These are phyloP conservation scores for Poeciliopsis gracilis DNA, from an alignment of 2,797 vertebrate genomes.

Conservation along the genomic window DNA sequence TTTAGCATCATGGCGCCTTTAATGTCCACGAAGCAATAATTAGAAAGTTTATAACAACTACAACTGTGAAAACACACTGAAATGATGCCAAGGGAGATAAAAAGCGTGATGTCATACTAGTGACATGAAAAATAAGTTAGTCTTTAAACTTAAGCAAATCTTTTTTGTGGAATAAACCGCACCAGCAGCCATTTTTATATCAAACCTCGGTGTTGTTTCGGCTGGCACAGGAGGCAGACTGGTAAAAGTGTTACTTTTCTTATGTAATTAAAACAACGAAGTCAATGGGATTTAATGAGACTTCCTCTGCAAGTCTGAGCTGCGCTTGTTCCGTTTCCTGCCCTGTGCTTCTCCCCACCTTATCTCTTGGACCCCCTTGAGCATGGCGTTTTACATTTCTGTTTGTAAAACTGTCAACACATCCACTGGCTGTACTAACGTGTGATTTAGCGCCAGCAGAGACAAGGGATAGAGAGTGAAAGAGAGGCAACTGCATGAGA, in stretches of 20 bases:
- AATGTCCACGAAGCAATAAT: background rate
- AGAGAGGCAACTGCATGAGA: conserved; percentile 81
- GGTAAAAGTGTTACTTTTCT: conserved; percentile 29
- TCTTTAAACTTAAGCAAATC: background rate
- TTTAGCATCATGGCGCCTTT: background rate
- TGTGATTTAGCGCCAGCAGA: conserved; percentile 85
- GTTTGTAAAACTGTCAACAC: conserved; percentile 87
- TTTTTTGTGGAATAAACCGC: background rate
- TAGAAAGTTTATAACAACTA: background rate
- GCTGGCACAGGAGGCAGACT: conserved; percentile 10
- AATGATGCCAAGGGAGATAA: background rate
- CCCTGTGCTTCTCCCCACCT: conserved; percentile 54
- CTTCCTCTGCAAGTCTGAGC: conserved; percentile 51
- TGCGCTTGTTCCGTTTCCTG: conserved; percentile 66
- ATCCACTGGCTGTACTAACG: conserved; percentile 83
- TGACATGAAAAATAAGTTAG: background rate
- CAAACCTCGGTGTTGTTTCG: background rate
- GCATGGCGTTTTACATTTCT: conserved; percentile 83
- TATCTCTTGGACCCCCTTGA: conserved; percentile 79
- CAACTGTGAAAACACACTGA: no score
- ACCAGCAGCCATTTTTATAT: background rate
- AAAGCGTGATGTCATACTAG: background rate
- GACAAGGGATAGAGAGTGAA: conserved; percentile 80
- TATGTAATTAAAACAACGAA: conserved; percentile 71
- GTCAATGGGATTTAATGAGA: conserved; percentile 55